Evolutionary conservation across 2,888 invertebrate genomes (phyloP).

Genomic region (Pammene aurita): DNA sequence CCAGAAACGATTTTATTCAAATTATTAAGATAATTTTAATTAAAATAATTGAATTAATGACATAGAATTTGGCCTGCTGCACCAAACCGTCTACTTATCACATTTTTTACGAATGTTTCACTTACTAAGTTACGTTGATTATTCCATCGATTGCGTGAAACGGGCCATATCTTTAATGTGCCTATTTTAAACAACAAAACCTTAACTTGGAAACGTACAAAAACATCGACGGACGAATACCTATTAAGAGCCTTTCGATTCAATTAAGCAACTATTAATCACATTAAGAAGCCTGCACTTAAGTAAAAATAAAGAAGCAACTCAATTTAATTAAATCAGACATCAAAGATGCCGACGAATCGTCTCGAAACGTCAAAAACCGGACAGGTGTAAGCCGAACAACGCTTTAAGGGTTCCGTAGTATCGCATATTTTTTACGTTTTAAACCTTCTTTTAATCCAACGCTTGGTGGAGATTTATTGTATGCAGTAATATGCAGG

Average conservation of each 20-base stretch:
- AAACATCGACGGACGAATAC: neutral
- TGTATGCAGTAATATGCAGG: too few relatives aligned
- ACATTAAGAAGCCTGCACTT: slow-evolving; percentile 20
- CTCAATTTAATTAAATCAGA: slow-evolving; percentile 29
- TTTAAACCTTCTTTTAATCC: neutral
- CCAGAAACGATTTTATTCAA: too few relatives aligned
- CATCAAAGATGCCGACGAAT: slow-evolving; percentile 24
- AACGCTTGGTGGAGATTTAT: too few relatives aligned
- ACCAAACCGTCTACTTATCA: too few relatives aligned
- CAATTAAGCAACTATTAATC: slow-evolving; percentile 22
- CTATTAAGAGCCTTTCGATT: neutral
- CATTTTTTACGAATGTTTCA: too few relatives aligned
- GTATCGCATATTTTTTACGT: neutral
- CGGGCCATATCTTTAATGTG: neutral
- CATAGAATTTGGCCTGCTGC: too few relatives aligned
- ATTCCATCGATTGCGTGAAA: too few relatives aligned
- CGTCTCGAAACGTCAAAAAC: neutral
- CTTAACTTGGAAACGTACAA: neutral
- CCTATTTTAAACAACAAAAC: neutral
- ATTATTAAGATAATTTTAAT: too few relatives aligned
- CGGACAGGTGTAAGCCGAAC: neutral
- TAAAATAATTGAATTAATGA: too few relatives aligned
- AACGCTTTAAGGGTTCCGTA: neutral
- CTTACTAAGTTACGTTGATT: too few relatives aligned
- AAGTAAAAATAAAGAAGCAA: slow-evolving; percentile 13